Percentiles rank a stretch among this genome's conserved stretches.
Conservation (phyloP, 2,888 invertebrate species). For the Iselma pallidipennis region DNA sequence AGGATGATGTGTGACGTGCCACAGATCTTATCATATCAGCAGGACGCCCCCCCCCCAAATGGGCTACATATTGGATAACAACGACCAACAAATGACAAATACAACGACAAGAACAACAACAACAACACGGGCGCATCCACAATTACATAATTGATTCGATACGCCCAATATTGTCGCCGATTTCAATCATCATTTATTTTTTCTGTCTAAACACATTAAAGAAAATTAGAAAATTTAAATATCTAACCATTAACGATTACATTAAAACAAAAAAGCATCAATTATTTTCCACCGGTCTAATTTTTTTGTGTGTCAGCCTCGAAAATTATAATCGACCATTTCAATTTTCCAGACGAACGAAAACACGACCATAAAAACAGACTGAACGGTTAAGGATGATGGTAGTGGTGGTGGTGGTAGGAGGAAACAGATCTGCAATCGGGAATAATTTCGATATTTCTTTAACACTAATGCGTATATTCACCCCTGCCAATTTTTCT, state of each 20-base stretch:
- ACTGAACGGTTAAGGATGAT: too few relatives aligned
- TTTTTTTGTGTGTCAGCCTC: too few relatives aligned
- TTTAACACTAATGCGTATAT: slow-evolving; percentile 23
- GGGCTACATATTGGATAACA: background rate
- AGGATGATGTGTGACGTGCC: slow-evolving; percentile 43
- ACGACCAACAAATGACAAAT: slow-evolving; percentile 29
- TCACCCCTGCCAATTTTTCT: background rate
- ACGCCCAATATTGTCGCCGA: slow-evolving; percentile 19
- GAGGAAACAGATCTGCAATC: slow-evolving; percentile 33
- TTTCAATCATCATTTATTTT: slow-evolving; percentile 20
- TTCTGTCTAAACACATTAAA: background rate
- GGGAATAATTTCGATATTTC: slow-evolving; percentile 49
- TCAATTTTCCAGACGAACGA: slow-evolving; percentile 47
- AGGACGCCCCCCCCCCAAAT: background rate
- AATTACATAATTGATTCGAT: slow-evolving; percentile 32
- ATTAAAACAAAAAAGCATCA: too few relatives aligned
- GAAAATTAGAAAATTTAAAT: slow-evolving; percentile 1
- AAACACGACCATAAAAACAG: slow-evolving; percentile 43
- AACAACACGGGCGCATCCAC: slow-evolving; percentile 18
- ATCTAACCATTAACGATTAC: too few relatives aligned
- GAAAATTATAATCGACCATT: slow-evolving; percentile 26
- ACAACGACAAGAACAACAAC: too few relatives aligned
- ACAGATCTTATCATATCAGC: slow-evolving; percentile 36
- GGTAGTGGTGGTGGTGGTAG: too few relatives aligned
- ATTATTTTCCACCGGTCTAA: too few relatives aligned